phyloP scores from a whole-genome alignment of 2,888 invertebrate genomes.

The Drosophila neutralis region DNA sequence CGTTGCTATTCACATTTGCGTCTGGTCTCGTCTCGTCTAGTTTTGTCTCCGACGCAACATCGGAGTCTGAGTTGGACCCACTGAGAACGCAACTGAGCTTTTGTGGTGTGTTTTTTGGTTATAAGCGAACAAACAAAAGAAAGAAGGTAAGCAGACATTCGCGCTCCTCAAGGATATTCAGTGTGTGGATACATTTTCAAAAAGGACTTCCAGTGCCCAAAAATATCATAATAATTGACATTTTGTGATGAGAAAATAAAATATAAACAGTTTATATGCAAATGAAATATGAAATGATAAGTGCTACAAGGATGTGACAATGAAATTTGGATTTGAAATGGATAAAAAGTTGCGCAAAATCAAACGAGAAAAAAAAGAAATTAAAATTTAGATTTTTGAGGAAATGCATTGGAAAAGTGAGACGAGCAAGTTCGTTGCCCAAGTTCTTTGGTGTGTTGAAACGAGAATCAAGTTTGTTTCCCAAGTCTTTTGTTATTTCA shows the following conservation, averaged over 20 bases:
- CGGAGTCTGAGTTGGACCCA: slow-evolving; percentile 66
- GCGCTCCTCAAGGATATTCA: slow-evolving; percentile 70
- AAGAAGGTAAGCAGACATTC: slow-evolving; percentile 63
- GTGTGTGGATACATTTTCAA: slow-evolving; percentile 41
- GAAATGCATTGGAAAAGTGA: background rate
- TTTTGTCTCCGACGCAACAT: slow-evolving; percentile 73
- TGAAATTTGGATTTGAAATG: slow-evolving; percentile 32
- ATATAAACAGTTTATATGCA: background rate
- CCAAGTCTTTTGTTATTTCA: slow-evolving; percentile 21
- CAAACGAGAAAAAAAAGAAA: background rate
- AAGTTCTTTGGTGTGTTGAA: slow-evolving; percentile 29
- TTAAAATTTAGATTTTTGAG: background rate
- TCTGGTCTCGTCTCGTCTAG: slow-evolving; percentile 83
- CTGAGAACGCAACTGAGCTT: slow-evolving; percentile 44
- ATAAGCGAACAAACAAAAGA: slow-evolving; percentile 27
- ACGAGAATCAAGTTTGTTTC: slow-evolving; percentile 25
- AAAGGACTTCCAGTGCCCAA: slow-evolving; percentile 59
- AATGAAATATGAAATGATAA: slow-evolving; percentile 14
- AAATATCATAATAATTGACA: slow-evolving; percentile 17
- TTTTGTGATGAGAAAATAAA: slow-evolving; percentile 31
- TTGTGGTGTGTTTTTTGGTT: slow-evolving; percentile 43
- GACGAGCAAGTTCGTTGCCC: slow-evolving; percentile 34
- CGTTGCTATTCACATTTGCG: slow-evolving; percentile 84
- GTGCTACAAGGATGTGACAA: slow-evolving; percentile 60
- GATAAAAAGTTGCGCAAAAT: slow-evolving; percentile 20